Percentiles rank a stretch among this genome's conserved stretches.
These are phyloP conservation scores for Callyntrura guangdongensis DNA, from an alignment of 2,888 invertebrate species.

Conservation along the genomic window DNA sequence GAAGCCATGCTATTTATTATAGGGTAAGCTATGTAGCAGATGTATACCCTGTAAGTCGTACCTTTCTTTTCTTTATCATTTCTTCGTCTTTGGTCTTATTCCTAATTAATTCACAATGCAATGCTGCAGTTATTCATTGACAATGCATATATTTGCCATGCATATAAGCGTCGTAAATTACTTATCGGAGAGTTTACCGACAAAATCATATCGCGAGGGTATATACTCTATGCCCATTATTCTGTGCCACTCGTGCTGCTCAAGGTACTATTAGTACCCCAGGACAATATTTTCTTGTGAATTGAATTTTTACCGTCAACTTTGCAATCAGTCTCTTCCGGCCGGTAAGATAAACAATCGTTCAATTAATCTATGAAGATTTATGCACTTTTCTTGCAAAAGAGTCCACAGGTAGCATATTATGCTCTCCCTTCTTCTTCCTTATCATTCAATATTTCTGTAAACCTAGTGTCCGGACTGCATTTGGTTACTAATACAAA, in stretches of 20 bases:
- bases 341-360: neutral
- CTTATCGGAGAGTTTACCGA: neutral
- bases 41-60: too few species aligned
- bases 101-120: neutral
- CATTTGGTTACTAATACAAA: neutral
- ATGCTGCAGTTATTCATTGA: neutral
- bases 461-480: neutral
- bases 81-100: neutral
- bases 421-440: neutral
- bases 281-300: neutral
- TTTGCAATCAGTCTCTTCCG: neutral
- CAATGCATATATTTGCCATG: neutral
- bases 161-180: too few species aligned
- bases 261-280: neutral
- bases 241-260: neutral
- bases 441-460: neutral
- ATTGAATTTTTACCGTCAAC: neutral
- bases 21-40: too few species aligned
- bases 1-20: too few species aligned
- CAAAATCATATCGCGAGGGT: too few species aligned
- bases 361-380: slow-evolving; percentile 12
- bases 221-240: too few species aligned
- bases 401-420: neutral
- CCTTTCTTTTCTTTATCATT: too few species aligned
- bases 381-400: neutral